Conservation (phyloP, 2,888 invertebrate species). For the Eurytoma californica region DNA sequence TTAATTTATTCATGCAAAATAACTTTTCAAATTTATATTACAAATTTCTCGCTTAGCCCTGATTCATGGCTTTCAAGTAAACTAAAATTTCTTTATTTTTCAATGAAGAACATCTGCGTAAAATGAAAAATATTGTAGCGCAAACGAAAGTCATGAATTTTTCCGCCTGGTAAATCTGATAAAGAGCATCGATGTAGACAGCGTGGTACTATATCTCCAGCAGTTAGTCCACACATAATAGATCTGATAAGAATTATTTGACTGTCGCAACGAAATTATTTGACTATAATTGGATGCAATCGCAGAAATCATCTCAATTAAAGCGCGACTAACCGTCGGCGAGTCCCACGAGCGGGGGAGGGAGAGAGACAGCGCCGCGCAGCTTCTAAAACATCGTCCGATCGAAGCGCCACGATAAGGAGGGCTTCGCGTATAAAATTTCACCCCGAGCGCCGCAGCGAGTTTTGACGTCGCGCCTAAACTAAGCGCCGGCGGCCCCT, state of each 20-base stretch:
- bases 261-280: slow-evolving; percentile 10
- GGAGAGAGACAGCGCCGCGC: not conserved
- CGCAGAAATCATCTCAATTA: slow-evolving; percentile 28
- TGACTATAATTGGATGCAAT: slow-evolving; percentile 34
- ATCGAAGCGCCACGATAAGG: slow-evolving; percentile 41
- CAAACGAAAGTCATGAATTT: no score
- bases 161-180: not conserved
- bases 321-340: slow-evolving; percentile 17
- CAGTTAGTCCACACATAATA: not conserved
- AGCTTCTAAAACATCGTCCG: slow-evolving; percentile 10
- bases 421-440: slow-evolving; percentile 5
- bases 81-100: no score
- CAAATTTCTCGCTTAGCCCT: no score
- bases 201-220: not conserved
- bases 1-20: no score
- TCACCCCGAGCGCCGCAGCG: not conserved
- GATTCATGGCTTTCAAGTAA: no score
- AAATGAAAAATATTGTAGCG: no score
- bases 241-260: slow-evolving; percentile 31
- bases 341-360: not conserved
- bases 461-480: not conserved
- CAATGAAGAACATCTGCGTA: no score
- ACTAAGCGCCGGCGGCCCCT: not conserved
- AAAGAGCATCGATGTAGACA: not conserved
- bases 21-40: no score